phyloP scores from a whole-genome alignment of 2,113 vertebrate genomes.

The Oreochromis aureus region DNA sequence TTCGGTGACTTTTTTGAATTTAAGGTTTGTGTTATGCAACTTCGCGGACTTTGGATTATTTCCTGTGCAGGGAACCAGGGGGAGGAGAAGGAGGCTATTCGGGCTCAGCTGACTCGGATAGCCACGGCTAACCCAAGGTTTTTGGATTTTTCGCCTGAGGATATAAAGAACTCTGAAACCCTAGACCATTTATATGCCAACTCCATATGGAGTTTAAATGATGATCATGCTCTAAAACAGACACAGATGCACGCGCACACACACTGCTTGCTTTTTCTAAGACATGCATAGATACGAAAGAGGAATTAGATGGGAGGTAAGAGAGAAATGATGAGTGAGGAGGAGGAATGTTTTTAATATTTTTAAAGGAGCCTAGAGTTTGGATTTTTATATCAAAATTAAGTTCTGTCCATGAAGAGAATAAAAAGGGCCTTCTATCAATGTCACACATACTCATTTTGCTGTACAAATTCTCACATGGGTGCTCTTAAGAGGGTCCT shows the following conservation, averaged over 20 bases:
- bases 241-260: not conserved
- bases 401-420: not conserved
- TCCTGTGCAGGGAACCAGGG: not conserved
- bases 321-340: not conserved
- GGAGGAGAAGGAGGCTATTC: not conserved
- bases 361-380: not conserved
- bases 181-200: not conserved
- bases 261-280: not conserved
- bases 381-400: not conserved
- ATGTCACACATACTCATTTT: not conserved
- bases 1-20: not conserved
- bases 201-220: conserved; percentile 3
- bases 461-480: not conserved
- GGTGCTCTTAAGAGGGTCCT: not conserved
- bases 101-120: not conserved
- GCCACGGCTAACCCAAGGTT: not conserved
- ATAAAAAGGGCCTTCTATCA: not conserved
- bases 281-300: not conserved
- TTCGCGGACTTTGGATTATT: not conserved
- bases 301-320: not conserved
- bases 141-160: not conserved
- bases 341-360: not conserved
- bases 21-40: not conserved
- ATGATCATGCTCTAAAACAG: not conserved
- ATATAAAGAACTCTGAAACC: not conserved